Base-by-base conservation (phyloP, 2,113 vertebrate species). In the Tretioscincus oriximinensis region DNA sequence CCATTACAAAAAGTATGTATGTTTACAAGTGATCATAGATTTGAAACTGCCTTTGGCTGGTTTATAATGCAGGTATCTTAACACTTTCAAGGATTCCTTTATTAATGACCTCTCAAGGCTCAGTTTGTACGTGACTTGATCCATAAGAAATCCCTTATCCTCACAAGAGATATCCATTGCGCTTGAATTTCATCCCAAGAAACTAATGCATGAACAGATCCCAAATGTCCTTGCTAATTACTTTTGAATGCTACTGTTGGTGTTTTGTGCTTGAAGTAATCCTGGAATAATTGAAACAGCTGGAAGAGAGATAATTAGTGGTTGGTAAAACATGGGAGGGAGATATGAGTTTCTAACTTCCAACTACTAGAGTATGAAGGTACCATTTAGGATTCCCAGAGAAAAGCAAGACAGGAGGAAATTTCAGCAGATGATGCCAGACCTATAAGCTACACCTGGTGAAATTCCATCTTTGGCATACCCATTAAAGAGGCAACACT, bases 261-360 rank as follows among this genome's bases (percentile, higher is more conserved):
- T 12, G 20, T 71, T 71, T 80, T 76, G 21, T 84, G 54, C 72
- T 74, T 69, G n/a, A 64, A 41, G 77, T 80, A 81, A 78, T 81
- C 85, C 86, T 73, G 75, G 73, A 81, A 89, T 90, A 83, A 29
- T 54, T 72, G 31, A 31, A 86, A 66, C 28, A 54, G 35, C 31
- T 76, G 77, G 85, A 64, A 4, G 9, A 22, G 11, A 29, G 24
- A 54, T 35, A 81, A 69, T 76, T 68, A 77, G 73, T 78, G 85
- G 86, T 74, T 64, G 83, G 81, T 71, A 82, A 80, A 82, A 61
- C 82, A 88, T 31, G 61, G 51, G 68, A 78, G 58, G 76, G 73
- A 84, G 63, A 80, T 81, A 60, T 70, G 84, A 85, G 12, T 83
- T 54, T 70, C 73, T 71, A 74, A n/a, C 7, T 0, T 16, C 0